phyloP scores from a whole-genome alignment of 2,797 vertebrate species.

The Enoplosus armatus region DNA sequence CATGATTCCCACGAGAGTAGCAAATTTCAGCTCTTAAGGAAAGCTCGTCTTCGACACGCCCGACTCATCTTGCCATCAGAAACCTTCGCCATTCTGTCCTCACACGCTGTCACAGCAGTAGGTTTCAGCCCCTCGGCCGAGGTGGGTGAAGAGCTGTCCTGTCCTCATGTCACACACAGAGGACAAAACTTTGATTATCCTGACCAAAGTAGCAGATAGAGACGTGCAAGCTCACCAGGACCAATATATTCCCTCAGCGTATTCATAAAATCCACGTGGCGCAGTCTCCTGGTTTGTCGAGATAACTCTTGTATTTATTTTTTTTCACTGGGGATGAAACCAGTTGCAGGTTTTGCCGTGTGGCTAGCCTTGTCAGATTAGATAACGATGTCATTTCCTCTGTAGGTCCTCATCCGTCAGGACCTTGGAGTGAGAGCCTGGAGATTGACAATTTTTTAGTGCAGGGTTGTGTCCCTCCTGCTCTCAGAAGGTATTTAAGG shows the following conservation, averaged over 20 bases:
- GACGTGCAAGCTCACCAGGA: conserved; percentile 18
- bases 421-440: conserved; percentile 36
- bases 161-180: conserved; percentile 46
- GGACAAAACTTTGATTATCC: conserved; percentile 63
- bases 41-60: conserved; percentile 16
- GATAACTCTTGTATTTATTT: conserved; percentile 48
- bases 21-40: conserved; percentile 14
- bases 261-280: conserved; percentile 35
- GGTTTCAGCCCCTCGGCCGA: conserved; percentile 27
- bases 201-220: conserved; percentile 31
- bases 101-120: background rate
- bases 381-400: conserved; percentile 72
- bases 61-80: background rate
- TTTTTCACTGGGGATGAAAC: conserved; percentile 38
- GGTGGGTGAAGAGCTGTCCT: conserved; percentile 40
- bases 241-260: conserved; percentile 16
- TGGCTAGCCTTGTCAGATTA: conserved; percentile 60
- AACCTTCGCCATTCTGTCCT: conserved; percentile 6
- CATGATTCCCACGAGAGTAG: background rate
- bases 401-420: conserved; percentile 53
- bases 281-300: conserved; percentile 45
- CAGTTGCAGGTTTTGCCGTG: conserved; percentile 27
- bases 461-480: conserved; percentile 29
- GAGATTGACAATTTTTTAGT: conserved; percentile 21
- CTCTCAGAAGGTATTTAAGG: conserved; percentile 27